Evolutionary conservation across 2,113 vertebrate species (phyloP).

Genomic region (Pachycephala philippinensis): DNA sequence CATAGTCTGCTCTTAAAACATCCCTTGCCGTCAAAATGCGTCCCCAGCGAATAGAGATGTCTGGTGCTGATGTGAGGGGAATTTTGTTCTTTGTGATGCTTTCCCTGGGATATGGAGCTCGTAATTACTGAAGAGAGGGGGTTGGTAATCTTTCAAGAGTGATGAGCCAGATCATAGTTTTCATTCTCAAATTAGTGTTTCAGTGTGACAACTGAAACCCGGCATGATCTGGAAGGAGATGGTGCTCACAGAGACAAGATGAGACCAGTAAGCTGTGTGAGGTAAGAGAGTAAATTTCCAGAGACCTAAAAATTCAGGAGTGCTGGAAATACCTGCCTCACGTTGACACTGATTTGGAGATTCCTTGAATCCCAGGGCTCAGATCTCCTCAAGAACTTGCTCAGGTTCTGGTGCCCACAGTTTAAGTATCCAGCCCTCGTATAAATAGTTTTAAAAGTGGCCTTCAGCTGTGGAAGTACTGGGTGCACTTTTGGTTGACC

Average conservation of each 20-base stretch:
- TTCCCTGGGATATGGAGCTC: background rate
- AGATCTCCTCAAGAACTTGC: background rate
- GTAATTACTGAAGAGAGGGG: background rate
- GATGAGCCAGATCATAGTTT: background rate
- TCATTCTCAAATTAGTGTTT: background rate
- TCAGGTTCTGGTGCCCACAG: background rate
- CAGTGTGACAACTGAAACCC: background rate
- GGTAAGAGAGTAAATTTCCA: background rate
- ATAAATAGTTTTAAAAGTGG: background rate
- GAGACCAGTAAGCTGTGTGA: background rate
- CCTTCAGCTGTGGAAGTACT: background rate
- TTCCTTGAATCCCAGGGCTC: background rate
- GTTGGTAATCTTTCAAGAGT: background rate
- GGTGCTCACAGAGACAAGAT: background rate
- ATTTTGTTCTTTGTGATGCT: background rate
- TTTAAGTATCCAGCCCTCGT: background rate
- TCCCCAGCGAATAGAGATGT: conserved; percentile 9
- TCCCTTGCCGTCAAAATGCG: background rate
- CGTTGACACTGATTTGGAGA: background rate
- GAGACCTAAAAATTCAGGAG: background rate
- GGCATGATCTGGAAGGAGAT: background rate
- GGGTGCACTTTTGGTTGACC: background rate
- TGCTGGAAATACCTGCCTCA: background rate
- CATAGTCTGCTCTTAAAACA: background rate
- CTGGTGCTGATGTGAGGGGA: background rate